These are phyloP conservation scores for Montipora capricornis DNA, from an alignment of 64 coral and sea anemone genomes.

Conservation along the genomic window DNA sequence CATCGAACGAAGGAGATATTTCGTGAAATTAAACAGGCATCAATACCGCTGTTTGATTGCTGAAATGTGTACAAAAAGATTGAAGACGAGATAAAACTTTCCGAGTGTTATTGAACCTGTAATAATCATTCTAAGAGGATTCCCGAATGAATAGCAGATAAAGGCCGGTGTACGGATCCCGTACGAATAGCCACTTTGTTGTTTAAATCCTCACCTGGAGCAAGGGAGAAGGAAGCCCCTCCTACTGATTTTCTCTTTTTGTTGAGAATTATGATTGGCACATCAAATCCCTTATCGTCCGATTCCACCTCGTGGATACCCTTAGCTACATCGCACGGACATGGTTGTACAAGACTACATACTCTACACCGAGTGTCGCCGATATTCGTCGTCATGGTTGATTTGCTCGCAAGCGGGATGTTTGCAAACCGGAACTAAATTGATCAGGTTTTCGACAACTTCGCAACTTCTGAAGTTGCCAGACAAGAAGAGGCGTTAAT, in stretches of 20 bases:
- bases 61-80: too few species aligned
- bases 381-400: background rate
- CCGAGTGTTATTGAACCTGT: too few species aligned
- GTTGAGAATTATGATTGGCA: constrained; percentile 23
- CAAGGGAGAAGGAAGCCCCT: background rate
- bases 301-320: background rate
- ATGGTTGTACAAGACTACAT: constrained; percentile 9
- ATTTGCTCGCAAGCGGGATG: background rate
- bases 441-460: background rate
- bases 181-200: too few species aligned
- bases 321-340: constrained; percentile 31
- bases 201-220: background rate
- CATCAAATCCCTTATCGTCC: background rate
- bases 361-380: constrained; percentile 2
- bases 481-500: background rate
- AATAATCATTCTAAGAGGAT: too few species aligned
- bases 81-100: too few species aligned
- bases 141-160: too few species aligned
- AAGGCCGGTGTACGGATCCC: too few species aligned
- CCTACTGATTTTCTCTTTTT: background rate
- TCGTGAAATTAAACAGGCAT: too few species aligned
- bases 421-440: background rate
- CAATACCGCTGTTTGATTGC: too few species aligned
- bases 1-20: too few species aligned
- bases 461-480: constrained; percentile 12